These are phyloP conservation scores for Lymantria dispar DNA, from an alignment of 2,888 invertebrate genomes.

Conservation along the genomic window DNA sequence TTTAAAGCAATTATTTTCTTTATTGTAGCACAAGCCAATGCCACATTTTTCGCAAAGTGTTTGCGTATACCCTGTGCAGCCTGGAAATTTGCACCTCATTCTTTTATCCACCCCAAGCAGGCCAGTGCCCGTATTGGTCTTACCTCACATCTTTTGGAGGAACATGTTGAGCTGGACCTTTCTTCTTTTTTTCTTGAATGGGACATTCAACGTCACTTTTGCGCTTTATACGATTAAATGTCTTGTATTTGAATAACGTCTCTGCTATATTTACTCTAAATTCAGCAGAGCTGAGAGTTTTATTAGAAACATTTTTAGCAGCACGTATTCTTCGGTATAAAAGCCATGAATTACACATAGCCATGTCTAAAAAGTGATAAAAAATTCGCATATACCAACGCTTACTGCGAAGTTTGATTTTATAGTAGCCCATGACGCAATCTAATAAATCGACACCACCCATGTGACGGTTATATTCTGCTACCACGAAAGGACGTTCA, in stretches of 20 bases:
- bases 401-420: conserved; percentile 3
- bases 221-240: too few species aligned
- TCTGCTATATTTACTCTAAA: conserved; percentile 5
- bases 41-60: too few species aligned
- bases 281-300: conserved; percentile 3
- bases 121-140: too few species aligned
- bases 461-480: conserved; percentile 3
- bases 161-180: conserved; percentile 7
- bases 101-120: too few species aligned
- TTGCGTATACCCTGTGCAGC: too few species aligned
- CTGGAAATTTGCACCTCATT: too few species aligned
- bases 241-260: conserved; percentile 2
- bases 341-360: conserved; percentile 5
- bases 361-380: conserved; percentile 9
- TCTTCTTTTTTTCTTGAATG: conserved; percentile 7
- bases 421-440: too few species aligned
- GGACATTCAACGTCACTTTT: conserved; percentile 2
- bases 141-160: conserved; percentile 22
- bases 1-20: too few species aligned
- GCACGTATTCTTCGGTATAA: conserved; percentile 4
- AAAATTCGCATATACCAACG: conserved; percentile 5
- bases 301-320: not conserved
- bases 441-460: too few species aligned
- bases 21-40: too few species aligned
- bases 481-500: conserved; percentile 4